Base-by-base conservation (phyloP, 2,888 invertebrate genomes). In the Troglohyphantes excavatus region DNA sequence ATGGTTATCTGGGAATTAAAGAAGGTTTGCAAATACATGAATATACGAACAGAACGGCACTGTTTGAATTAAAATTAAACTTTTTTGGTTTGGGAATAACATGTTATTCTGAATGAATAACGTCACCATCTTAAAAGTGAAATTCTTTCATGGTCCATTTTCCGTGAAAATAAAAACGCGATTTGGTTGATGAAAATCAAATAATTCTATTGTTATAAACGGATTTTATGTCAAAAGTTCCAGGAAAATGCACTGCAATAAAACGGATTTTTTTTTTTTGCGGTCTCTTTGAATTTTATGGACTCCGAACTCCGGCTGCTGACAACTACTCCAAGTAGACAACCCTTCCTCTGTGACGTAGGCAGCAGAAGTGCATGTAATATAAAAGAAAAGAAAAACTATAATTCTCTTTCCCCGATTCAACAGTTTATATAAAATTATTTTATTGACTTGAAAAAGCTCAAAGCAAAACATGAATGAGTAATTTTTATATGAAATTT, bases 401-500 rank as follows among this genome's bases (percentile, higher is more conserved):
- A 59, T 53, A 59, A 59, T 75, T 75, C 75, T 75, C 65, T 65
- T 23, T 23, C 43, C 26, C 76, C 19, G 33, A 78, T 43, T 78
- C 78, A 13, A n/a, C 33, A 43, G 72, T 78, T 78, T 78, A 78
- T 78, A 78, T 43, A 43, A 72, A 78, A 78, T 78, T 78, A 78
- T 78, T 78, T 78, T 78, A 78, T 53, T 72, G 72, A 78, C 78
- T 72, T 26, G 72, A 23, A 72, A 78, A 78, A 78, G 78, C 78
- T 78, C 78, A 78, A 78, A 78, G 78, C 78, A 78, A 78, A 78
- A 78, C 78, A 75, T 75, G 53, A 73, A 73, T 73, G 61, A 78
- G 78, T 78, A 78, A 78, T 72, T 78, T 78, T 78, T 78, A 78
- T 78, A 78, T 78, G 78, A 33, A 63, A 78, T 78, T 78, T 78